Evolutionary conservation across 2,888 invertebrate species (phyloP), one percentile per base, ranked within the genome.

Genomic region (Corythucha ciliata): DNA sequence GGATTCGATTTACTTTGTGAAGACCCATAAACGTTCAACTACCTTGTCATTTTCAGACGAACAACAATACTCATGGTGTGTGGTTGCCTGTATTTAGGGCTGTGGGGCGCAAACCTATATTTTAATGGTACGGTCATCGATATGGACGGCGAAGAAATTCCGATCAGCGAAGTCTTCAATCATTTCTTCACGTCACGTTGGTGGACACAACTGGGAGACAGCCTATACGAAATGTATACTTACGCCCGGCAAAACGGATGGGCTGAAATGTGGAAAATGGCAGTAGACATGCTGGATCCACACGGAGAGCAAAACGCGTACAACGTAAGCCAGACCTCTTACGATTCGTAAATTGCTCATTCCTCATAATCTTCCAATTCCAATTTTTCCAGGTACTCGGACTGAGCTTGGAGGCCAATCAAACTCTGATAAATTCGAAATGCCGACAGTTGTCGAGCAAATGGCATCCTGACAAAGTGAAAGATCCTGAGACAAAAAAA

Each of bases 391-490:
- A 83, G 83, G 77, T 83, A 0, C 70, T 96, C 2, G 85, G 78
- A 0, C 68, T 96, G 0, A 74, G 81, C 21, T 79, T 80, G n/a
- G 81, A 81, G 2, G 81, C 91, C 0, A 80, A 83, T 14, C 89
- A 93, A 64, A 78, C 83, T 32, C 87, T 92, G 67, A 88, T 94
- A 20, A 89, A 88, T 0, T 68, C 81, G 0, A 78, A 75, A 12
- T 94, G 91, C 81, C 73, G 90, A 25, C 75, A 77, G 24, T 70
- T 94, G 1, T 89, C 90, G 0, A 78, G 84, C 26, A 83, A 88
- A 64, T 80, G 83, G 70, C 94, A 96, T 69, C 94, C 94, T 0
- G 94, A 96, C 65, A 90, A 89, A 67, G 83, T 84, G 4, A 86
- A 86, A 64, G 84, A 88, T 56, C 72, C 73, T 0, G 75, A 74